Conservation (phyloP, 2,113 vertebrate genomes). For the Nerophis lumbriciformis region DNA sequence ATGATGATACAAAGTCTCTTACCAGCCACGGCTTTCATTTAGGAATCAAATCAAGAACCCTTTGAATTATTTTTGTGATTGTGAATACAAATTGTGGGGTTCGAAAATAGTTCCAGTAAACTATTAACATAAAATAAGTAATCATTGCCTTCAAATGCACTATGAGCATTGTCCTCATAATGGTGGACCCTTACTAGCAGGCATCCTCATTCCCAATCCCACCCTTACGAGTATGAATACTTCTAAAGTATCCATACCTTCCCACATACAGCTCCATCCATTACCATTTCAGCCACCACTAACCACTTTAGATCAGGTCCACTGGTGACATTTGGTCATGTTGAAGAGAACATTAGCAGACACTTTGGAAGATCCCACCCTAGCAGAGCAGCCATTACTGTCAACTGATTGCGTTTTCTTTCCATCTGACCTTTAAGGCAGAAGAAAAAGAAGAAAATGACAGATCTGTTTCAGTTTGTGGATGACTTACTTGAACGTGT, state of each 20-base stretch:
- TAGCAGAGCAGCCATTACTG: conserved; percentile 42
- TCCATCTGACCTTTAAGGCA: conserved; percentile 60
- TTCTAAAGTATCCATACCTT: conserved; percentile 11
- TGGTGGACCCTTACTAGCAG: conserved; percentile 1
- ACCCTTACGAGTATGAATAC: background rate
- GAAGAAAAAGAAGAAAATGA: conserved; percentile 60
- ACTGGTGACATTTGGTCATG: conserved; percentile 57
- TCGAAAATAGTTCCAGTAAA: too few relatives aligned
- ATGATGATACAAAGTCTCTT: too few relatives aligned
- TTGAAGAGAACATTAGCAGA: conserved; percentile 52
- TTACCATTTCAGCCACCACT: conserved; percentile 23
- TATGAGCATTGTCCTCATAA: too few relatives aligned
- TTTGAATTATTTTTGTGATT: background rate
- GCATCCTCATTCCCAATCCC: background rate
- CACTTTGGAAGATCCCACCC: conserved; percentile 36
- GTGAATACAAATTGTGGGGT: too few relatives aligned
- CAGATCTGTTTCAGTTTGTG: conserved; percentile 43
- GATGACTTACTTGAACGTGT: conserved; percentile 35
- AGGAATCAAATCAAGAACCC: background rate
- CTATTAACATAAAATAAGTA: too few relatives aligned
- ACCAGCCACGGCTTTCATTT: background rate
- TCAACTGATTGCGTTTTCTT: conserved; percentile 38
- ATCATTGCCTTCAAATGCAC: too few relatives aligned
- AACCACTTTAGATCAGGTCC: conserved; percentile 13
- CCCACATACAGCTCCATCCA: conserved; percentile 16